phyloP scores from a whole-genome alignment of 2,888 invertebrate species.

The Drosophila bunnanda region DNA sequence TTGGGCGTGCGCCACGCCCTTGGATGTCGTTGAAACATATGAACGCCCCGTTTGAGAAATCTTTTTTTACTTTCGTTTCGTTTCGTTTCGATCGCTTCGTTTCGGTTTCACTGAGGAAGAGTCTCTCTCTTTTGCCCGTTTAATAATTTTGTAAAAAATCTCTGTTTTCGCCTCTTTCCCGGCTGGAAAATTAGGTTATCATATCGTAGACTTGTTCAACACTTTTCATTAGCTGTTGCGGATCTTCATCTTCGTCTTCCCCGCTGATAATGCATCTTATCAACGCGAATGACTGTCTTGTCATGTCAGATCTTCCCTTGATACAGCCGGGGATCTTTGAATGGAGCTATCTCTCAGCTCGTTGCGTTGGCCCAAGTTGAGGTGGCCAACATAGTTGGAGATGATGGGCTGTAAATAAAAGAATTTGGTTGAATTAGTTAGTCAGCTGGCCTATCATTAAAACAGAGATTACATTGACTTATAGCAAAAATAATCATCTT shows the following conservation, averaged over 20 bases:
- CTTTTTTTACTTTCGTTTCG: slow-evolving; percentile 65
- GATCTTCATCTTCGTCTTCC: slow-evolving; percentile 83
- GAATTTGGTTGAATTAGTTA: neutral
- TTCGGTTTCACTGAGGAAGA: slow-evolving; percentile 22
- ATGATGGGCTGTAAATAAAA: slow-evolving; percentile 18
- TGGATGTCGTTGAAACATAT: slow-evolving; percentile 69
- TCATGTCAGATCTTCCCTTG: slow-evolving; percentile 63
- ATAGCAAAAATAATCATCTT: no score
- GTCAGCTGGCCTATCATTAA: slow-evolving; percentile 4
- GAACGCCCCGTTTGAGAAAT: slow-evolving; percentile 58
- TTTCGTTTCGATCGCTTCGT: slow-evolving; percentile 43
- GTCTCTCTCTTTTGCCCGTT: slow-evolving; percentile 35
- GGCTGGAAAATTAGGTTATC: slow-evolving; percentile 75
- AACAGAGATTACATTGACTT: neutral
- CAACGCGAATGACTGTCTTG: slow-evolving; percentile 69
- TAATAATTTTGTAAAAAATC: slow-evolving; percentile 21
- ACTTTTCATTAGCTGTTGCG: slow-evolving; percentile 74
- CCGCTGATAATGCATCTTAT: slow-evolving; percentile 82
- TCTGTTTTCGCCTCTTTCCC: slow-evolving; percentile 44
- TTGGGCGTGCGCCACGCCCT: slow-evolving; percentile 73
- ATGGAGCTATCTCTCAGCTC: slow-evolving; percentile 34
- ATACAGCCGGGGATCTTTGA: slow-evolving; percentile 8
- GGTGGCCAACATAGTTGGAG: slow-evolving; percentile 18
- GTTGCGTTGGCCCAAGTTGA: slow-evolving; percentile 6
- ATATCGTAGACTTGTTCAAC: slow-evolving; percentile 75